Evolutionary conservation across 2,888 invertebrate species (phyloP).

Genomic region (Tineola bisselliella): DNA sequence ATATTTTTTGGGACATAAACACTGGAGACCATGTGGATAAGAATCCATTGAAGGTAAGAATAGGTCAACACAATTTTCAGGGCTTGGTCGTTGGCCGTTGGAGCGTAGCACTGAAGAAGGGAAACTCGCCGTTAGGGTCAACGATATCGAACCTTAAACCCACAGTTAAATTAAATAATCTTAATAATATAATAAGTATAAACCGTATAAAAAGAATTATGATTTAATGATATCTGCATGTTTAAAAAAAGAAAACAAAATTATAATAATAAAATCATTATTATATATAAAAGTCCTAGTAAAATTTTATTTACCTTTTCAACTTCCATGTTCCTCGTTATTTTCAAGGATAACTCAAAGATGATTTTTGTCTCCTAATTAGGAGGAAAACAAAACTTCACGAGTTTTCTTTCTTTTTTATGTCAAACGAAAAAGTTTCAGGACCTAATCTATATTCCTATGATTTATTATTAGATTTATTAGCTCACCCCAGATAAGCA

Average conservation of each 20-base stretch:
- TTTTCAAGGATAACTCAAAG: neutral
- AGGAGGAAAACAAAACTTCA: neutral
- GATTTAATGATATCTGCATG: no score
- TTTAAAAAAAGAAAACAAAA: no score
- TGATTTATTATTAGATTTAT: no score
- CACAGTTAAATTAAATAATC: neutral
- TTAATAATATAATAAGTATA: no score
- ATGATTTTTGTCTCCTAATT: neutral
- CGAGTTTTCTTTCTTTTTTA: neutral
- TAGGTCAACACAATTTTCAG: constrained; percentile 24
- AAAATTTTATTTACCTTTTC: constrained; percentile 2
- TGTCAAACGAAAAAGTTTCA: neutral
- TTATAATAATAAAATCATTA: neutral
- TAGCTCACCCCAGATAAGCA: neutral
- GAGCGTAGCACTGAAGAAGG: no score
- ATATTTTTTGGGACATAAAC: constrained; percentile 62
- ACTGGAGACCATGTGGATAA: constrained; percentile 59
- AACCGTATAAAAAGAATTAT: no score
- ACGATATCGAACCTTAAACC: neutral
- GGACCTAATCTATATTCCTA: neutral
- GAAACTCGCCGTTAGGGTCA: no score
- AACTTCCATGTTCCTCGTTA: neutral
- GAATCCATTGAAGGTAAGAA: constrained; percentile 58
- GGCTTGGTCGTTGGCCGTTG: neutral
- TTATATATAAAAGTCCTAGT: neutral